Conservation (phyloP, 1,140 invertebrate species). For the Venustaconcha ellipsiformis region DNA sequence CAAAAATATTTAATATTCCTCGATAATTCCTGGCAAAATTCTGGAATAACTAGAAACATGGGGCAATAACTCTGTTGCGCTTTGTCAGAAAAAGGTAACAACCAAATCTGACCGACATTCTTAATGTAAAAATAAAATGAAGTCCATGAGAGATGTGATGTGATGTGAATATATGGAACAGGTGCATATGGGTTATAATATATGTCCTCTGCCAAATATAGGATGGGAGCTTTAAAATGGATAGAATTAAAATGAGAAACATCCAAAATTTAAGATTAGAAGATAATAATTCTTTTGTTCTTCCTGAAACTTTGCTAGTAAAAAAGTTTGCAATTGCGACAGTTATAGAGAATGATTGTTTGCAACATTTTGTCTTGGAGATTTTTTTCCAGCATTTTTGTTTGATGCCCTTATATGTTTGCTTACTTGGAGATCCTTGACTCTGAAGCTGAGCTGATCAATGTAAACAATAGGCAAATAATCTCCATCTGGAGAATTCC, state of each 20-base stretch:
- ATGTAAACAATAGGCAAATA: conserved; percentile 87
- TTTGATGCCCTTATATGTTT: background rate
- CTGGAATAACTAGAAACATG: too few relatives aligned
- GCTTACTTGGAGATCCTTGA: conserved; percentile 77
- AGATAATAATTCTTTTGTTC: background rate
- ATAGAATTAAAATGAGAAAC: background rate
- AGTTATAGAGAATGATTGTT: background rate
- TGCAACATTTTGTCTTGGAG: background rate
- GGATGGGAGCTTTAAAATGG: background rate
- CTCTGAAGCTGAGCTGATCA: conserved; percentile 83
- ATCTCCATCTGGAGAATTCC: conserved; percentile 73
- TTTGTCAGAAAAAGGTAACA: too few relatives aligned
- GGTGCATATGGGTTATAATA: too few relatives aligned
- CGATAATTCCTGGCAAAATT: too few relatives aligned
- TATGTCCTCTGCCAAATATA: too few relatives aligned
- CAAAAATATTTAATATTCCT: too few relatives aligned
- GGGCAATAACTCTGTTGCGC: too few relatives aligned
- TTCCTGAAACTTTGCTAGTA: background rate
- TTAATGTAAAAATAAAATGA: too few relatives aligned
- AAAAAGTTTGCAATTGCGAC: background rate
- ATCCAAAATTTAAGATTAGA: background rate
- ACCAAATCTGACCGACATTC: too few relatives aligned
- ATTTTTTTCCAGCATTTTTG: too few relatives aligned
- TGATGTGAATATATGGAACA: too few relatives aligned
- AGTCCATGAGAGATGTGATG: too few relatives aligned